Conservation (phyloP, 2,888 invertebrate genomes). For the Xylota sylvarum region DNA sequence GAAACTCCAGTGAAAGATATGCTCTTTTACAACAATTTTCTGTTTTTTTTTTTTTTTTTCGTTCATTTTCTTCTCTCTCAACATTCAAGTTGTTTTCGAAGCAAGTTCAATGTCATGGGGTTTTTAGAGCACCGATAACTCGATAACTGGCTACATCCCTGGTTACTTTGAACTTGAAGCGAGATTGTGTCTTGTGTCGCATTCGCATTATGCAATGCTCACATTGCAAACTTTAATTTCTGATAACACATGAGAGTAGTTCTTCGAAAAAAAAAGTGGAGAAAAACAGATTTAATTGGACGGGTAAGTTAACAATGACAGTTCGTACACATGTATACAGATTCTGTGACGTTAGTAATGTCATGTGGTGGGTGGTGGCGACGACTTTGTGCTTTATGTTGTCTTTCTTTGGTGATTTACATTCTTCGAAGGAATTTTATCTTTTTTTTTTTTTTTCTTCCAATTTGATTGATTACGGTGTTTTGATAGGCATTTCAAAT, state of each 20-base stretch:
- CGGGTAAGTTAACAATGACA: background rate
- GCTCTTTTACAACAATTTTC: no score
- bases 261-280: slow-evolving; percentile 3
- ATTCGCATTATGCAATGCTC: slow-evolving; percentile 25
- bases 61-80: background rate
- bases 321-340: background rate
- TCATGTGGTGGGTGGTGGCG: background rate
- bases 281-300: slow-evolving; percentile 16
- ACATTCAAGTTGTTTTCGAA: slow-evolving; percentile 5
- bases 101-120: slow-evolving; percentile 55
- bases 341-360: background rate
- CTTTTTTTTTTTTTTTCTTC: background rate
- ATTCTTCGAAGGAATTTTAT: background rate
- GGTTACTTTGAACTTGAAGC: slow-evolving; percentile 23
- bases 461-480: background rate
- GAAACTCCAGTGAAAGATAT: slow-evolving; percentile 45
- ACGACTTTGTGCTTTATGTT: background rate
- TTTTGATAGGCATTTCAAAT: background rate
- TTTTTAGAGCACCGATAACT: slow-evolving; percentile 41
- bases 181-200: slow-evolving; percentile 6
- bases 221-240: slow-evolving; percentile 8
- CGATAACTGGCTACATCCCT: slow-evolving; percentile 1
- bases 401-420: background rate
- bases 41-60: no score
- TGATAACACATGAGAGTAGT: slow-evolving; percentile 5